Percentiles rank a stretch among this genome's conserved stretches.
These are phyloP conservation scores for Limnephilus auricula DNA, from an alignment of 2,888 invertebrate genomes.

Conservation along the genomic window DNA sequence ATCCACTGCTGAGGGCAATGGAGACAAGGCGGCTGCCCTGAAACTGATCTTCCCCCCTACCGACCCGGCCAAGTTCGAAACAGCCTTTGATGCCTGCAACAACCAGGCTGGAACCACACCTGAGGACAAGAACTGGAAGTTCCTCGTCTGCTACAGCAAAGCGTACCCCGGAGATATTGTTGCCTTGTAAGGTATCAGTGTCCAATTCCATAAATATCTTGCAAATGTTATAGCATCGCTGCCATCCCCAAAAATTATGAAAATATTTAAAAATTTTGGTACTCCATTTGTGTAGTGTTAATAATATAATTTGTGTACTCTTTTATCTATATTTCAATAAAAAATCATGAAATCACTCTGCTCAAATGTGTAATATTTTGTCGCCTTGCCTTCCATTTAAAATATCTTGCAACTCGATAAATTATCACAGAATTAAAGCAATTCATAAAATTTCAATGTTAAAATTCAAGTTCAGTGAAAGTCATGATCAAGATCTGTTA, in stretches of 20 bases:
- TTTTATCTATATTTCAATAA: neutral
- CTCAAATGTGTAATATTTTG: neutral
- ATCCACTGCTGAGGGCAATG: constrained; percentile 28
- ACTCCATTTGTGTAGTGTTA: neutral
- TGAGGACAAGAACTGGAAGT: constrained; percentile 42
- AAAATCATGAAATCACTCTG: neutral
- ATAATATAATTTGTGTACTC: neutral
- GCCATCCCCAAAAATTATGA: neutral
- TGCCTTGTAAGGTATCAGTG: neutral
- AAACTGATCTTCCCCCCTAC: constrained; percentile 37
- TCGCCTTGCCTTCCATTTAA: too few species aligned
- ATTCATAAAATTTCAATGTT: too few species aligned
- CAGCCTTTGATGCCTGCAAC: constrained; percentile 43
- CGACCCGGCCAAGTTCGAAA: constrained; percentile 51
- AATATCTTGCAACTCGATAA: too few species aligned
- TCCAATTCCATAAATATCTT: neutral
- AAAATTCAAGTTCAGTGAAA: too few species aligned
- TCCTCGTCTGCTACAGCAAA: constrained; percentile 48
- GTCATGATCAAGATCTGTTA: too few species aligned
- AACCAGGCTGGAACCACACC: neutral
- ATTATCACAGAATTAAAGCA: too few species aligned
- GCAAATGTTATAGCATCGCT: neutral
- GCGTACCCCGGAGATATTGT: constrained; percentile 56
- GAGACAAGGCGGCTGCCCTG: constrained; percentile 44
- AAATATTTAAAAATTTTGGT: neutral